Conservation (phyloP, 92 coral and sea anemone species). For the Parazoanthus atlanticus region DNA sequence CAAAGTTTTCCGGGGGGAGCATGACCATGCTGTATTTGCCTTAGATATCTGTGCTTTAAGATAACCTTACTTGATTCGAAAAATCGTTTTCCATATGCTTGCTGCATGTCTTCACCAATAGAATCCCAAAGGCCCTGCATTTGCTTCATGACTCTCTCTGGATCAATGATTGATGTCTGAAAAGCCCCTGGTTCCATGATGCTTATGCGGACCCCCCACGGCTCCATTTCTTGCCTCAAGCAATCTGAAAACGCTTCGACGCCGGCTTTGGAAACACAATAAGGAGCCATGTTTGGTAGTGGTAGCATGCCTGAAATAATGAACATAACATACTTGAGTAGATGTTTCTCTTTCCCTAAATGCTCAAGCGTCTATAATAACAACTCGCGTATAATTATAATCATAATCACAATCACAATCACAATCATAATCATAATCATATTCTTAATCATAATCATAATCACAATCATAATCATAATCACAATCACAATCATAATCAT, state of each 20-base stretch:
- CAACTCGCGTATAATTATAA: too few relatives aligned
- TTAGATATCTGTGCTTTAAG: too few relatives aligned
- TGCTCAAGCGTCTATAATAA: neutral
- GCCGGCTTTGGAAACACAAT: conserved; percentile 49
- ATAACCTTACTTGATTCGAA: conserved; percentile 36
- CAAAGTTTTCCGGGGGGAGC: too few relatives aligned
- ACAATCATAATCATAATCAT: too few relatives aligned
- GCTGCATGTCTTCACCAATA: conserved; percentile 32
- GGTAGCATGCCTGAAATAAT: conserved; percentile 35
- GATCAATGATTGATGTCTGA: conserved; percentile 43
- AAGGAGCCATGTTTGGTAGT: conserved; percentile 55
- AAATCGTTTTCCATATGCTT: conserved; percentile 51
- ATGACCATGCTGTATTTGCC: too few relatives aligned
- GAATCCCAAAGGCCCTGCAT: conserved; percentile 42
- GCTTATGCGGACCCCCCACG: conserved; percentile 49
- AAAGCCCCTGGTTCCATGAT: conserved; percentile 58
- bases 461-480: too few relatives aligned
- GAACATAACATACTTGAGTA: neutral
- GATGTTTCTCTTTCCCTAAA: too few relatives aligned
- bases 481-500: too few relatives aligned
- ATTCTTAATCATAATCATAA: too few relatives aligned
- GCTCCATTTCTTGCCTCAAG: conserved; percentile 47
- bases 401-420: too few relatives aligned
- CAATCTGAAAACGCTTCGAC: conserved; percentile 59
- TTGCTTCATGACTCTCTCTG: conserved; percentile 28